phyloP scores from a whole-genome alignment of 2,113 vertebrate species.

The Oceanodroma tethys region DNA sequence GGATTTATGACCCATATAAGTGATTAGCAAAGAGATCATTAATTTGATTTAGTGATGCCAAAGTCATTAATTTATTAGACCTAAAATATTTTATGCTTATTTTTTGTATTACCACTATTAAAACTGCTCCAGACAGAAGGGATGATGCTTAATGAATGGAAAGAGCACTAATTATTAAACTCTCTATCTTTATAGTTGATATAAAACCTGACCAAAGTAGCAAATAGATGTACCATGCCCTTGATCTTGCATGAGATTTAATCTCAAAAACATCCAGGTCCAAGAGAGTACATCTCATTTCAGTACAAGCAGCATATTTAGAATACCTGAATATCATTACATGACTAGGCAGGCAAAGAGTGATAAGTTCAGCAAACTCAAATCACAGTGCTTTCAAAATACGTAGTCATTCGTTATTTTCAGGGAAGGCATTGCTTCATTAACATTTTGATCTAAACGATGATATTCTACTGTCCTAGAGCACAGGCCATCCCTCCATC shows the following conservation, averaged over 20 bases:
- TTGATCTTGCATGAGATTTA: constrained; percentile 53
- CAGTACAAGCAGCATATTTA: constrained; percentile 51
- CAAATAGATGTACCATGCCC: constrained; percentile 56
- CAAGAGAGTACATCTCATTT: constrained; percentile 52
- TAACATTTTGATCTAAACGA: constrained; percentile 92
- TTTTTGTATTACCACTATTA: constrained; percentile 24
- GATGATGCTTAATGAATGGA: constrained; percentile 32
- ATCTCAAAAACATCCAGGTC: constrained; percentile 65
- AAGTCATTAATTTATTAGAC: constrained; percentile 34
- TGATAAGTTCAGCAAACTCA: constrained; percentile 42
- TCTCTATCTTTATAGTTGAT: constrained; percentile 33
- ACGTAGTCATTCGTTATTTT: constrained; percentile 95
- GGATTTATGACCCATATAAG: constrained; percentile 11
- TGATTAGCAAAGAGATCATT: constrained; percentile 27
- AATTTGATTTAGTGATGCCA: constrained; percentile 32
- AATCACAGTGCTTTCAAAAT: constrained; percentile 79
- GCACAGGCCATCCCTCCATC: constrained; percentile 91
- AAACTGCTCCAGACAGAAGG: constrained; percentile 59
- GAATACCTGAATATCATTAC: constrained; percentile 62
- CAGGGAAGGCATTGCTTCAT: constrained; percentile 95
- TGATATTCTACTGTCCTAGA: constrained; percentile 90
- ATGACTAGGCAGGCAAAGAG: constrained; percentile 71
- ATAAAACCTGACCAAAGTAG: constrained; percentile 41
- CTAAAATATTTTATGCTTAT: constrained; percentile 15
- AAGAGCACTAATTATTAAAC: constrained; percentile 50